Conservation (phyloP, 2,797 vertebrate species). For the Agapornis canus region DNA sequence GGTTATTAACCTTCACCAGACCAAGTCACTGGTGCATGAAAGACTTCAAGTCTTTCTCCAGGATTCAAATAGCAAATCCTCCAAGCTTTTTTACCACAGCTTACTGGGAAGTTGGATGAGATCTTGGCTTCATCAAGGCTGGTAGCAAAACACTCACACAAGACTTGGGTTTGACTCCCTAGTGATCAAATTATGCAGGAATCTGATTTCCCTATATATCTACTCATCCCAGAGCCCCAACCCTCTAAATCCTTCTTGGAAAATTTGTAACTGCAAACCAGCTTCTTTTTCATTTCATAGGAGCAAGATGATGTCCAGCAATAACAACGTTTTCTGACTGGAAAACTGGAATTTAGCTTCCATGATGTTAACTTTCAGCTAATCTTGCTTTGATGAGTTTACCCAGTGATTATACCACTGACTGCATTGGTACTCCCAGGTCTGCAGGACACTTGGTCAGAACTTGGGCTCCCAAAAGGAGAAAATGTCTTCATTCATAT, state of each 20-base stretch:
- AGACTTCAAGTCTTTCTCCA: background rate
- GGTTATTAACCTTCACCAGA: background rate
- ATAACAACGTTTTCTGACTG: conserved; percentile 10
- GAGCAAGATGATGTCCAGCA: conserved; percentile 5
- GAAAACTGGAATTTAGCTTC: background rate
- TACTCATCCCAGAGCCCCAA: background rate
- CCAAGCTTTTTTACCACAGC: background rate
- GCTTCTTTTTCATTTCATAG: background rate
- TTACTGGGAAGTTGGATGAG: background rate
- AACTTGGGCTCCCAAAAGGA: conserved; percentile 47
- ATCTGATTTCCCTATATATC: background rate
- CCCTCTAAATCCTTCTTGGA: background rate
- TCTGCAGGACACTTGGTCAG: conserved; percentile 55
- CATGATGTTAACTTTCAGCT: conserved; percentile 20
- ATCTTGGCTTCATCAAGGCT: background rate
- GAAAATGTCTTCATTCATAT: conserved; percentile 60
- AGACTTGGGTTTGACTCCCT: background rate
- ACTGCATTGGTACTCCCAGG: background rate
- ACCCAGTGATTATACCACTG: background rate
- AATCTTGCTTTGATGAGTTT: conserved; percentile 31
- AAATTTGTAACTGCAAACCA: conserved; percentile 16
- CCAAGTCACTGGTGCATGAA: accelerated
- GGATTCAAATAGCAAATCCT: background rate
- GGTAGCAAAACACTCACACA: background rate
- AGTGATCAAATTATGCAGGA: background rate